These are phyloP conservation scores for Tetragonisca angustula DNA, from an alignment of 2,888 invertebrate genomes.

Conservation along the genomic window DNA sequence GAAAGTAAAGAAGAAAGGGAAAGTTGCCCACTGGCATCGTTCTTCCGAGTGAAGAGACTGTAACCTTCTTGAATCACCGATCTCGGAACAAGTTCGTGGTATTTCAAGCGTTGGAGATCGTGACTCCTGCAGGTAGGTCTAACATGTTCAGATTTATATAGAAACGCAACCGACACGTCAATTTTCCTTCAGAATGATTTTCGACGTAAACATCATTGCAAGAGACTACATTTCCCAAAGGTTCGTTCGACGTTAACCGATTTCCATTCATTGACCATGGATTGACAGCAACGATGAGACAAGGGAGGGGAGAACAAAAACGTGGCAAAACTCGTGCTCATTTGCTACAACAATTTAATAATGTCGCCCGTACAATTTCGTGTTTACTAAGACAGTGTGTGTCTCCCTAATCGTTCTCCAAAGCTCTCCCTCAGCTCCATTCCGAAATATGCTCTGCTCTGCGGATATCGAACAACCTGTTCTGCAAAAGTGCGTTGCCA, in stretches of 20 bases:
- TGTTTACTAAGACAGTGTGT: slow-evolving; percentile 9
- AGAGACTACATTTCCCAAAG: neutral
- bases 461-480: slow-evolving; percentile 6
- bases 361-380: slow-evolving; percentile 49
- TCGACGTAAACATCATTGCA: neutral
- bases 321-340: slow-evolving; percentile 12
- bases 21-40: slow-evolving; percentile 57
- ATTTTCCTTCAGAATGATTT: neutral
- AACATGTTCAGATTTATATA: no score
- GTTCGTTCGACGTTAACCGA: neutral
- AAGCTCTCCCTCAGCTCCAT: neutral
- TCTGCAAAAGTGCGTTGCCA: neutral
- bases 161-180: neutral
- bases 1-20: slow-evolving; percentile 63
- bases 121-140: neutral
- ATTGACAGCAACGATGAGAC: neutral
- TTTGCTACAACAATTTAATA: slow-evolving; percentile 58
- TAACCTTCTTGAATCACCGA: slow-evolving; percentile 59
- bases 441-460: slow-evolving; percentile 24
- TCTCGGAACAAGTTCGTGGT: slow-evolving; percentile 53
- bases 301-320: neutral
- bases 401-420: slow-evolving; percentile 32
- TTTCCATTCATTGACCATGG: no score
- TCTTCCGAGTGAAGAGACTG: slow-evolving; percentile 53
- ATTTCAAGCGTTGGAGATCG: slow-evolving; percentile 44